These are phyloP conservation scores for Epinotia nisella DNA, from an alignment of 2,888 invertebrate species.

Conservation along the genomic window DNA sequence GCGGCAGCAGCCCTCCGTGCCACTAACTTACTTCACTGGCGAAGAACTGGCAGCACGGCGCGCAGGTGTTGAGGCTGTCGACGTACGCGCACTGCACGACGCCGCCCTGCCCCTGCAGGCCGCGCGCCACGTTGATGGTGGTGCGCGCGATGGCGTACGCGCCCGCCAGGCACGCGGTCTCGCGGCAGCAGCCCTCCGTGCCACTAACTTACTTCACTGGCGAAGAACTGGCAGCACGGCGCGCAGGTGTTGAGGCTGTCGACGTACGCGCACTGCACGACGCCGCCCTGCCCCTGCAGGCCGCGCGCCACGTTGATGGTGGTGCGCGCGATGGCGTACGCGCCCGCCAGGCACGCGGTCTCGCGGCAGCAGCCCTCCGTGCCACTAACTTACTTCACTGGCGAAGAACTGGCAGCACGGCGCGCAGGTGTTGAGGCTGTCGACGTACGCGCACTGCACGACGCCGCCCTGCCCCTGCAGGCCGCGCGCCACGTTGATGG, in stretches of 20 bases:
- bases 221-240: conserved; percentile 75
- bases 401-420: conserved; percentile 76
- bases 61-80: conserved; percentile 70
- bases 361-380: conserved; percentile 59
- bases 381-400: no score
- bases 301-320: conserved; percentile 74
- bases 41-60: conserved; percentile 75
- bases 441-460: conserved; percentile 73
- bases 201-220: conserved; percentile 77
- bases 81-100: conserved; percentile 73
- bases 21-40: conserved; percentile 76
- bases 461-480: conserved; percentile 64
- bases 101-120: conserved; percentile 64
- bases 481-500: conserved; percentile 73
- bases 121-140: conserved; percentile 73
- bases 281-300: conserved; percentile 63
- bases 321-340: conserved; percentile 73
- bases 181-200: conserved; percentile 58
- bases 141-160: conserved; percentile 75
- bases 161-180: conserved; percentile 73
- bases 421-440: conserved; percentile 70
- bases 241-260: conserved; percentile 72
- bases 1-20: conserved; percentile 54
- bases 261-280: conserved; percentile 72
- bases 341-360: conserved; percentile 74